phyloP scores from a whole-genome alignment of 1,140 invertebrate genomes.

The Sesamia nonagrioides region DNA sequence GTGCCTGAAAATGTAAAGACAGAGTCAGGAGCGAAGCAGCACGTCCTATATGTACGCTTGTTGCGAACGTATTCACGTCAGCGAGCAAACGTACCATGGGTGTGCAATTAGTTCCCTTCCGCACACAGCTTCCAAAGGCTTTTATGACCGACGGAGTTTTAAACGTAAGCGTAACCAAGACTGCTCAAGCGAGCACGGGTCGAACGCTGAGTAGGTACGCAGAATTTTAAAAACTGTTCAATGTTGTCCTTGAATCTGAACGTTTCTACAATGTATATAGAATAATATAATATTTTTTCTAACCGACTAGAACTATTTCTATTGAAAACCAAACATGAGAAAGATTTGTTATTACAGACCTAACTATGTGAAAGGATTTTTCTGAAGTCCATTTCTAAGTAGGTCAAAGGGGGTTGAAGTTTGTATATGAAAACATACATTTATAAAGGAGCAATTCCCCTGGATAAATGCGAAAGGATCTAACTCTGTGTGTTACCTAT shows the following conservation, averaged over 20 bases:
- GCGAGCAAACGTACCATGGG: constrained; percentile 66
- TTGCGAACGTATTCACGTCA: constrained; percentile 65
- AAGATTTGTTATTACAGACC: background rate
- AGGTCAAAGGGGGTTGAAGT: background rate
- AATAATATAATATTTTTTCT: too few species aligned
- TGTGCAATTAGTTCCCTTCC: constrained; percentile 74
- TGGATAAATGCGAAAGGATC: too few species aligned
- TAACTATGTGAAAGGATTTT: background rate
- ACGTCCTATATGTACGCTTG: constrained; percentile 48
- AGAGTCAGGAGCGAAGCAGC: constrained; percentile 27
- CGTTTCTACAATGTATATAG: background rate
- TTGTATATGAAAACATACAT: background rate
- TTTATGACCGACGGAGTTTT: constrained; percentile 56
- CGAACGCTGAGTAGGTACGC: background rate
- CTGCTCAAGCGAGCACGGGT: background rate
- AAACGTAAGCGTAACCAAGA: constrained; percentile 49
- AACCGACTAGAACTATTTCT: too few species aligned
- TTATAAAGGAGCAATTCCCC: background rate
- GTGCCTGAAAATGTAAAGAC: constrained; percentile 39
- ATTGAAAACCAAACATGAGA: too few species aligned
- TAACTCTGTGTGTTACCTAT: too few species aligned
- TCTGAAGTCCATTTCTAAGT: background rate
- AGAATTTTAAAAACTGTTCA: background rate
- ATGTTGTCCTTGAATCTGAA: background rate
- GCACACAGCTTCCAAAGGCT: constrained; percentile 62